phyloP scores from a whole-genome alignment of 2,113 vertebrate species.

The Pelobates fuscus region DNA sequence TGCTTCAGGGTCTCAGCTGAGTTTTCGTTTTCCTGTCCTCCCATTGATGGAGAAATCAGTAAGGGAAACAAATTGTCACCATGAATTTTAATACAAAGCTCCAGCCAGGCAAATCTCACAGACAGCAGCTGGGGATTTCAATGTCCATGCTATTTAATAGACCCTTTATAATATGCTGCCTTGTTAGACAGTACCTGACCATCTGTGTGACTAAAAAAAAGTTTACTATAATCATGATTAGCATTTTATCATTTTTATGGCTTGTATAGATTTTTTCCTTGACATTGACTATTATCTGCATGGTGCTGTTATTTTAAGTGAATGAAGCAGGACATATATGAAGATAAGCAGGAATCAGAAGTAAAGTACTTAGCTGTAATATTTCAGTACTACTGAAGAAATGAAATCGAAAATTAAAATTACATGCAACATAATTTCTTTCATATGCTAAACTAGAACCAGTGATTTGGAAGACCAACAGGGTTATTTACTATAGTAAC shows the following conservation, averaged over 20 bases:
- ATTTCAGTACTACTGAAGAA: too few relatives aligned
- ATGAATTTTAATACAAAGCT: constrained; percentile 35
- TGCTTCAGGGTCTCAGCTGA: constrained; percentile 28
- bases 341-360: too few relatives aligned
- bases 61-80: constrained; percentile 37
- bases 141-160: constrained; percentile 38
- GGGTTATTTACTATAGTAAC: too few relatives aligned
- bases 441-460: too few relatives aligned
- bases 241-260: neutral
- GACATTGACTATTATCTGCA: constrained; percentile 27
- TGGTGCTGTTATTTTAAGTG: constrained; percentile 47
- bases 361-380: too few relatives aligned
- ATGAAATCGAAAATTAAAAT: too few relatives aligned
- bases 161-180: constrained; percentile 46
- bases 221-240: constrained; percentile 36
- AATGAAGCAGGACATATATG: too few relatives aligned
- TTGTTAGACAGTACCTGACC: constrained; percentile 52
- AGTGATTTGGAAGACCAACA: too few relatives aligned
- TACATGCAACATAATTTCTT: too few relatives aligned
- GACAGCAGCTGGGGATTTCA: constrained; percentile 17
- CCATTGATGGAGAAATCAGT: constrained; percentile 7
- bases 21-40: constrained; percentile 24
- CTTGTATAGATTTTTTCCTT: constrained; percentile 4
- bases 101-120: constrained; percentile 13
- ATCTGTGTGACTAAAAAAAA: constrained; percentile 49